These are phyloP conservation scores for Rhizomys pruinosus DNA, from an alignment of 2,113 vertebrate genomes.

Conservation along the genomic window DNA sequence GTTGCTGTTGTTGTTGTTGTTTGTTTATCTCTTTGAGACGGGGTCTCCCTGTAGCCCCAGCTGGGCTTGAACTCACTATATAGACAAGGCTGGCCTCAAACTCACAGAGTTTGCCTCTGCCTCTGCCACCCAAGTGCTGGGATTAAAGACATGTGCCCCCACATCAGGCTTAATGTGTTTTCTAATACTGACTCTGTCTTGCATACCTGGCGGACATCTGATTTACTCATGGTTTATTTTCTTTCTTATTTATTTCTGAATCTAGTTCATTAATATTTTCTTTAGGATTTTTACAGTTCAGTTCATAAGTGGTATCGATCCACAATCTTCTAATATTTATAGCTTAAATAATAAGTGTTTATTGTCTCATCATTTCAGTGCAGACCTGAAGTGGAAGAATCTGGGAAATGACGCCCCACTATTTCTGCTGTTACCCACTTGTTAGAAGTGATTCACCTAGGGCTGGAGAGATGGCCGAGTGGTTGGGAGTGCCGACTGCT, in stretches of 20 bases:
- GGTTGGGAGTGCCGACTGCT: too few species aligned
- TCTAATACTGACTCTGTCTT: neutral
- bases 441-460: neutral
- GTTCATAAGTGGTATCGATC: neutral
- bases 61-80: too few species aligned
- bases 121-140: too few species aligned
- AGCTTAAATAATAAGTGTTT: neutral
- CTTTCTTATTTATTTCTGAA: neutral
- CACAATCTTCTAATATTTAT: neutral
- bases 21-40: too few species aligned
- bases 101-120: too few species aligned
- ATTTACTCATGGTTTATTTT: neutral
- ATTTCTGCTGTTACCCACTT: neutral
- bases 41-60: too few species aligned
- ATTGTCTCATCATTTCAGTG: neutral
- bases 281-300: neutral
- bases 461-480: too few species aligned
- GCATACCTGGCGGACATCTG: neutral
- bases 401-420: neutral
- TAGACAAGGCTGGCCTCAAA: too few species aligned
- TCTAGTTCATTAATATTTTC: neutral
- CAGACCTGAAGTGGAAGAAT: neutral
- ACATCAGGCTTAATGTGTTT: neutral
- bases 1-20: too few species aligned
- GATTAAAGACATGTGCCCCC: too few species aligned